A percentile compares a stretch with the other conserved stretches of the same genome.
phyloP scores from a whole-genome alignment of 2,888 invertebrate species.

The Cylloceria caligata region DNA sequence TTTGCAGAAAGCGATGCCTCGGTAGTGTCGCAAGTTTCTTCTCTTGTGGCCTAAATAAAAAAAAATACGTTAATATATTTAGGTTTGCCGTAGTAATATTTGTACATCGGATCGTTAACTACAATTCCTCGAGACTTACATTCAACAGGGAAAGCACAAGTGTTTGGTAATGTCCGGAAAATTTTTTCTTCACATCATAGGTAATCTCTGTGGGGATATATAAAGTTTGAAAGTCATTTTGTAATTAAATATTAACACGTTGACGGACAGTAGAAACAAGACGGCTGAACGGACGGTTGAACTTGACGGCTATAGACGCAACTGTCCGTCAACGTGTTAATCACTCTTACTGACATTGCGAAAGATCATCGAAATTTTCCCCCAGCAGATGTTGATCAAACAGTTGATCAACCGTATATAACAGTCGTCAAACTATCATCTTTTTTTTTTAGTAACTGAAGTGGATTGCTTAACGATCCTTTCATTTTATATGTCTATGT shows the following conservation, averaged over 20 bases:
- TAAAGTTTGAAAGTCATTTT: conserved; percentile 83
- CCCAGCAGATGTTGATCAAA: not conserved
- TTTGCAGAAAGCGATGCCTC: conserved; percentile 92
- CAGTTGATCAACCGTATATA: conserved; percentile 8
- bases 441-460: not conserved
- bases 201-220: conserved; percentile 93
- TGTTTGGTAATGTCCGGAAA: conserved; percentile 95
- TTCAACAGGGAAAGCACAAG: conserved; percentile 93
- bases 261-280: no score
- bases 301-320: no score
- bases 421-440: not conserved
- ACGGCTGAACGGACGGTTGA: no score
- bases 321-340: no score
- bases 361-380: not conserved
- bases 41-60: conserved; percentile 87
- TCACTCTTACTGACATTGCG: not conserved
- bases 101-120: not conserved
- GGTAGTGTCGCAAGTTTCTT: conserved; percentile 93
- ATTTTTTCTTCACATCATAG: conserved; percentile 93
- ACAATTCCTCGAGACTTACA: conserved; percentile 73
- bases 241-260: conserved; percentile 36
- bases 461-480: no score
- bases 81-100: no score
- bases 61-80: conserved; percentile 1
- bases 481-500: no score